Evolutionary conservation across 2,888 invertebrate genomes (phyloP).

Genomic region (Camptogramma bilineatum): DNA sequence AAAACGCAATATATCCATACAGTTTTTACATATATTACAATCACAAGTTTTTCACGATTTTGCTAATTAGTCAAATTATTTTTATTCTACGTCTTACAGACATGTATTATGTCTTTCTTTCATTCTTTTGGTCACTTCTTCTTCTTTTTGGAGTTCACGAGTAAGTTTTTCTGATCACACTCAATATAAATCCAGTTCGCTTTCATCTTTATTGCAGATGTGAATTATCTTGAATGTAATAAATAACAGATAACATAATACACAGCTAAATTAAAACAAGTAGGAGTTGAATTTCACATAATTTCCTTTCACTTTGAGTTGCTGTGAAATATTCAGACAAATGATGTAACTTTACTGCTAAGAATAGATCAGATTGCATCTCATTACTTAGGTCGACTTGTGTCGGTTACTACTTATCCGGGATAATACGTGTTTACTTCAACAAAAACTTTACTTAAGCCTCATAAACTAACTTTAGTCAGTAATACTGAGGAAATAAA

Average conservation of each 20-base stretch:
- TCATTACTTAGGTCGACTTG: neutral
- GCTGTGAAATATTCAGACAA: conserved; percentile 9
- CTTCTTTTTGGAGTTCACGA: neutral
- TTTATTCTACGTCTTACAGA: no score
- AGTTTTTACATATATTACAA: neutral
- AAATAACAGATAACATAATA: neutral
- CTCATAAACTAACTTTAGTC: no score
- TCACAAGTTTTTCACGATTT: neutral
- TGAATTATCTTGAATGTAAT: neutral
- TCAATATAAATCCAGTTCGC: neutral
- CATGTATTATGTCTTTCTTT: no score
- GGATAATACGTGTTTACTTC: no score
- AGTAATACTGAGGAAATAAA: neutral
- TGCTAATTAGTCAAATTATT: neutral
- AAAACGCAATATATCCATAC: neutral
- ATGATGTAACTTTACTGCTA: conserved; percentile 11
- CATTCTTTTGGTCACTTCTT: no score
- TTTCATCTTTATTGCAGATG: conserved; percentile 3
- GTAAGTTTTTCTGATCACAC: neutral
- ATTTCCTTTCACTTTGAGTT: conserved; percentile 16
- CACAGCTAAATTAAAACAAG: conserved; percentile 4
- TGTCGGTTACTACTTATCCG: neutral
- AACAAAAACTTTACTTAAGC: neutral
- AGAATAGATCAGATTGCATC: neutral
- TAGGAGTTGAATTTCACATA: conserved; percentile 11